Conservation (phyloP, 2,113 vertebrate genomes). For the Corythornis madagascariensis region DNA sequence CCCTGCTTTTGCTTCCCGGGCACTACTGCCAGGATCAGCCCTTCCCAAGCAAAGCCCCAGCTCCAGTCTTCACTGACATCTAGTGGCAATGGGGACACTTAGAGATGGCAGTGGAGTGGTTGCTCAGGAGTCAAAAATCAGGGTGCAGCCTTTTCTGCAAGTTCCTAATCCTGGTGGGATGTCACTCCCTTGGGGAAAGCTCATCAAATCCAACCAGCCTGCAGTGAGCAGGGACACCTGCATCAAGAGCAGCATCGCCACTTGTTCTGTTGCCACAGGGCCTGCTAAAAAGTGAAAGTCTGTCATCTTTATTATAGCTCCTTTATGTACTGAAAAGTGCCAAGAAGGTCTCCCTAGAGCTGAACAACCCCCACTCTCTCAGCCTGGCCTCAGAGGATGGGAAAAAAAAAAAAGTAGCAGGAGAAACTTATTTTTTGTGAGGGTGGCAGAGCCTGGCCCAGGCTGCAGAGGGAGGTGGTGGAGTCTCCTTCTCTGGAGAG, state of each 20-base stretch:
- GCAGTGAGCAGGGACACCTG: neutral
- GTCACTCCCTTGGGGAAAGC: neutral
- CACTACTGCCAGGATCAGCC: neutral
- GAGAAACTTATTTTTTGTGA: neutral
- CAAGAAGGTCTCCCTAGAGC: neutral
- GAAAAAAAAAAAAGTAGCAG: neutral
- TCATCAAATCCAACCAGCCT: neutral
- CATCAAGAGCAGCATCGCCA: neutral
- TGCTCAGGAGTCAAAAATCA: neutral
- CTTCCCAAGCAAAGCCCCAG: neutral
- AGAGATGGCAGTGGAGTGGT: neutral
- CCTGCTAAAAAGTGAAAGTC: neutral
- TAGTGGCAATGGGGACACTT: conserved; percentile 49
- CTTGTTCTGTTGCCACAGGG: neutral
- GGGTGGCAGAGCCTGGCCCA: neutral
- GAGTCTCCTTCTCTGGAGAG: neutral
- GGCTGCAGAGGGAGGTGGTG: neutral
- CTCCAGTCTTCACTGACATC: conserved; percentile 72
- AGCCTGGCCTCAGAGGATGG: neutral
- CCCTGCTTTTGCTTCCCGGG: neutral
- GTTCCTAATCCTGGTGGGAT: neutral
- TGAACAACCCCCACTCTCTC: neutral
- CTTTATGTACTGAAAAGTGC: neutral
- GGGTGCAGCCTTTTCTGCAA: neutral
- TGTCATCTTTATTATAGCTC: neutral